phyloP scores from a whole-genome alignment of 1,140 invertebrate genomes.

The Drosophila virilis region DNA sequence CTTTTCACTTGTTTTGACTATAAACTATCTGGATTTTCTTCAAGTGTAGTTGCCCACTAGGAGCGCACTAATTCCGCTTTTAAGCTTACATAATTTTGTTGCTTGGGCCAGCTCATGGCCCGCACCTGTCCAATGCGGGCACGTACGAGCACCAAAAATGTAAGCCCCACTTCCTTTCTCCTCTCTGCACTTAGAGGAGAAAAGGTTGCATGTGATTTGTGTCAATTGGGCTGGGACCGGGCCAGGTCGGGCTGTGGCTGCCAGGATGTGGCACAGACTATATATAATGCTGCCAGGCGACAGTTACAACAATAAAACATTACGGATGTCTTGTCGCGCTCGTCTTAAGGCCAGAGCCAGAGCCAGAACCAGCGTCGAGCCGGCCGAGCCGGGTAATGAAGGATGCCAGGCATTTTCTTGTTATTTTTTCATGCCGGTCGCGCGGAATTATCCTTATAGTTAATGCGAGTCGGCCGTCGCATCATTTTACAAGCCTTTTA shows the following conservation, averaged over 20 bases:
- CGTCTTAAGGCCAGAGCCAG: constrained; percentile 32
- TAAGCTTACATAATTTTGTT: constrained; percentile 77
- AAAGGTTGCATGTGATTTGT: constrained; percentile 82
- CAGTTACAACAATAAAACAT: constrained; percentile 82
- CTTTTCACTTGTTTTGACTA: too few relatives aligned
- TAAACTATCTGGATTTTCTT: background rate
- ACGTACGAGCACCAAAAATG: constrained; percentile 71
- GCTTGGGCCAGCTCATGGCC: constrained; percentile 36
- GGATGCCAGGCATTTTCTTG: constrained; percentile 78
- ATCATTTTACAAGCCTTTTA: constrained; percentile 47
- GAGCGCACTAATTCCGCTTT: constrained; percentile 59
- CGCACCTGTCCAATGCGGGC: constrained; percentile 50
- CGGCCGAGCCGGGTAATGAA: constrained; percentile 61
- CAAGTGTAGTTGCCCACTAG: background rate
- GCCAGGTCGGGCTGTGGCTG: constrained; percentile 11
- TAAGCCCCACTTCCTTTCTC: background rate
- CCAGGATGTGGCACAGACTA: constrained; percentile 69
- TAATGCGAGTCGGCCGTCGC: constrained; percentile 56
- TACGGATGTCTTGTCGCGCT: constrained; percentile 71
- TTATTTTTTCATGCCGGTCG: constrained; percentile 70
- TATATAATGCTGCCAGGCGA: constrained; percentile 76
- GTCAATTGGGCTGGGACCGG: constrained; percentile 41
- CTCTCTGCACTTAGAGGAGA: constrained; percentile 10
- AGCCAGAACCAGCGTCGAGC: background rate
- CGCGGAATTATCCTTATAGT: constrained; percentile 75